Evolutionary conservation across 2,113 vertebrate species (phyloP).

Genomic region (Tetrao urogallus): DNA sequence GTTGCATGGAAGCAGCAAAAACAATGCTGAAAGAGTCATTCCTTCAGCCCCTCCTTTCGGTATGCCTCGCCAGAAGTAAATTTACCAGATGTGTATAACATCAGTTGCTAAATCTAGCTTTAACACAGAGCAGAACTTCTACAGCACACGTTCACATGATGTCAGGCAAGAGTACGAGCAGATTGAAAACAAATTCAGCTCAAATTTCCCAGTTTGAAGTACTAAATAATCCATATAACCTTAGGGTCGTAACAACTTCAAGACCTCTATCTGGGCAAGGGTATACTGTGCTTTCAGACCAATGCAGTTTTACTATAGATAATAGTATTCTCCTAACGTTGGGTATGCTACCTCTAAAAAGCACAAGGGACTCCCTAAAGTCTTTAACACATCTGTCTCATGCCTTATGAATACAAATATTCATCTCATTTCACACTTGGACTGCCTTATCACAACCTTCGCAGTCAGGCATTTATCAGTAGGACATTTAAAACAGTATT

Average conservation of each 20-base stretch:
- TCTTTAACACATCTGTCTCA: background rate
- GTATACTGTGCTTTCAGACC: background rate
- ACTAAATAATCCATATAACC: background rate
- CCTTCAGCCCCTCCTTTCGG: slow-evolving; percentile 61
- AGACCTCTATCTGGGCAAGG: background rate
- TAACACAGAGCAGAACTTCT: background rate
- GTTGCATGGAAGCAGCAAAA: slow-evolving; percentile 65
- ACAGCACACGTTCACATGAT: background rate
- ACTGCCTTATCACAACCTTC: background rate
- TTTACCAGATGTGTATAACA: background rate
- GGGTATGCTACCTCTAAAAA: background rate
- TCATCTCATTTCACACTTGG: background rate
- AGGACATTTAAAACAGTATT: background rate
- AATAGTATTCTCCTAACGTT: background rate
- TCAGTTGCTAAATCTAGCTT: background rate
- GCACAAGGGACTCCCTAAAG: background rate
- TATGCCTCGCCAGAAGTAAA: slow-evolving; percentile 33
- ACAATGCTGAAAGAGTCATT: background rate
- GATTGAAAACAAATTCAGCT: background rate
- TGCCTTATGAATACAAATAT: background rate
- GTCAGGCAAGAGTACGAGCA: background rate
- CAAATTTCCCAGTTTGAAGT: background rate
- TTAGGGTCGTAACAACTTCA: background rate
- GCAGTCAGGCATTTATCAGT: background rate
- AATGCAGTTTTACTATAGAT: background rate